Conservation (phyloP, 2,797 vertebrate genomes). For the Scolopax rusticola region DNA sequence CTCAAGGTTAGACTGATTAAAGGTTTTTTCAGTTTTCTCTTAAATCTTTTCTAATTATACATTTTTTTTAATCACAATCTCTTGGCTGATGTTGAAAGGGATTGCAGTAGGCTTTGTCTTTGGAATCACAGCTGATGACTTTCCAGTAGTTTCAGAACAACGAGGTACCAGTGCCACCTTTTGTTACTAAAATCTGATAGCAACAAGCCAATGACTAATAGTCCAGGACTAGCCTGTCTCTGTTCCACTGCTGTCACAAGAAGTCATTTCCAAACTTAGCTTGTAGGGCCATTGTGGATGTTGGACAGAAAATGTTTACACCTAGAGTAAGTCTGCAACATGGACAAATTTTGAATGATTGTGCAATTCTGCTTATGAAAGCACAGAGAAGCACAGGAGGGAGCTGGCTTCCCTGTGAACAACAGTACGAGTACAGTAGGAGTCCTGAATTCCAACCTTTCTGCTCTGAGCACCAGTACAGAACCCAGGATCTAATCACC, state of each 20-base stretch:
- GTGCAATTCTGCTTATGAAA: not conserved
- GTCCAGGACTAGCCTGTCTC: not conserved
- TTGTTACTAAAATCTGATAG: conserved; percentile 24
- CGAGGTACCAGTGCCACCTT: conserved; percentile 22
- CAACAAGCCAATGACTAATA: not conserved
- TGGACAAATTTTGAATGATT: not conserved
- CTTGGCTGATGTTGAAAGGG: conserved; percentile 24
- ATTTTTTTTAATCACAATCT: not conserved
- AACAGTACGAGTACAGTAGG: not conserved
- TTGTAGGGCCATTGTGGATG: not conserved
- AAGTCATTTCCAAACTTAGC: not conserved
- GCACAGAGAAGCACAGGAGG: not conserved
- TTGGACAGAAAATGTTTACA: not conserved
- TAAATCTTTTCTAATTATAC: not conserved
- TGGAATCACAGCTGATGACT: not conserved
- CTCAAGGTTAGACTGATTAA: not conserved
- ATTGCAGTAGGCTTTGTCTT: not conserved
- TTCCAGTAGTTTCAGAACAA: not conserved
- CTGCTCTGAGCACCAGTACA: not conserved
- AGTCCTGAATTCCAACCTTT: not conserved
- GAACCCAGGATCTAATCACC: not conserved
- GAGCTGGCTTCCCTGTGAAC: not conserved
- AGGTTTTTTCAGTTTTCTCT: not conserved
- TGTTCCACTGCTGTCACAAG: not conserved
- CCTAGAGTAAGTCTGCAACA: not conserved